Evolutionary conservation across 2,113 vertebrate species (phyloP), one percentile per base, ranked within the genome.

Genomic region (Megaptera novaeangliae): DNA sequence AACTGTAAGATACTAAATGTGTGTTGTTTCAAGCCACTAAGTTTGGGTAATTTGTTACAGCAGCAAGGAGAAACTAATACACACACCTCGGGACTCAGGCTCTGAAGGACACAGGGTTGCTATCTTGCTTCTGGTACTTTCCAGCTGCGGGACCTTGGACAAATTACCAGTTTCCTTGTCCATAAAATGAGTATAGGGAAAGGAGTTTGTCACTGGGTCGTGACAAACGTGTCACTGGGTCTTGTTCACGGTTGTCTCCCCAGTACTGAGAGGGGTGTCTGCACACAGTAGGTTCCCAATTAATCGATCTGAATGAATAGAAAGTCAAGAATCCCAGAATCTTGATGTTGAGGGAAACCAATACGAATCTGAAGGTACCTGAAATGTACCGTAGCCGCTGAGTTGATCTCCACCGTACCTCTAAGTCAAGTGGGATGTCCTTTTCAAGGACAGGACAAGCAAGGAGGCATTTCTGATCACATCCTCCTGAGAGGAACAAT

Each of bases 181-280:
- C 2, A 1, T 44, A 27, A 34, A 55, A 27, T 15, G 64, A 52
- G 3, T 12, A 0, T 0, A 21, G 71, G 34, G 25, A 52, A 31
- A 25, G 46, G 1, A 8, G 4, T 27, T 5, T 14, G 39, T 36
- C 27, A 5, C n/a, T 8, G 55, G 27, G 6, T 34, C 6, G 49
- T 52, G 49, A 52, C 49, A 52, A 52, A 15, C 49, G 49, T 52
- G 49, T 15, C 13, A 52, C 49, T 52, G 49, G 49, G 49, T 52
- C 18, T 20, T 17, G 13, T 7, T 74, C 69, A n/a, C 1, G 0
- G 14, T 5, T 29, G 31, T 63, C 31, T 63, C 57, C 71, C 14
- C 36, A 75, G 71, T 41, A 6, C 21, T 6, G 5, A 59, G 27
- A 6, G 34, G 9, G 17, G 36, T 21, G 31, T 68, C 46, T 29